These are phyloP conservation scores for Nephila pilipes DNA, from an alignment of 1,140 invertebrate species.

Conservation along the genomic window DNA sequence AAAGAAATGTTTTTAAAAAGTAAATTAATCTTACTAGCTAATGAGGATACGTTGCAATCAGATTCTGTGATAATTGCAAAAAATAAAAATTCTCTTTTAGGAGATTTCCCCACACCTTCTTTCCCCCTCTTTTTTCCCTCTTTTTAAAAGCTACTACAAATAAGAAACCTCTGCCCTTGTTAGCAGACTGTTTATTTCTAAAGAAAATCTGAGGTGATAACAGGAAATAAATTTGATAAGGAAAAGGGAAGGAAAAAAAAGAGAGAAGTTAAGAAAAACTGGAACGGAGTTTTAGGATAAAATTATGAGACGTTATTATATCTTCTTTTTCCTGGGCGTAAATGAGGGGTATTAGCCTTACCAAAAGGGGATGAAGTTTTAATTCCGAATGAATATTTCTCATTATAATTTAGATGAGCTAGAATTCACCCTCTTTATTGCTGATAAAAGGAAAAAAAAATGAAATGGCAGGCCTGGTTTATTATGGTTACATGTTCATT, in stretches of 20 bases:
- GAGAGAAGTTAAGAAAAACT: background rate
- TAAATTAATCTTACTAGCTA: background rate
- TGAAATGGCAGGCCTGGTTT: background rate
- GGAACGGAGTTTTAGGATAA: conserved; percentile 32
- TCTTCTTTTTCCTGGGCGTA: background rate
- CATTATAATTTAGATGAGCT: conserved; percentile 54
- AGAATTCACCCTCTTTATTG: conserved; percentile 27
- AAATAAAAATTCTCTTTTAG: background rate
- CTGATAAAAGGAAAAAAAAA: conserved; percentile 1
- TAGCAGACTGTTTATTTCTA: conserved; percentile 33
- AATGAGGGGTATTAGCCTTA: conserved; percentile 44
- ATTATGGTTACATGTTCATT: conserved; percentile 24
- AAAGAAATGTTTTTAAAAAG: background rate
- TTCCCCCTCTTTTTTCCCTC: background rate
- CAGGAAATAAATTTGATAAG: conserved; percentile 37
- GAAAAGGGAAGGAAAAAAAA: background rate
- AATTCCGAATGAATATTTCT: conserved; percentile 45
- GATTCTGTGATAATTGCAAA: background rate
- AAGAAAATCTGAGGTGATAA: conserved; percentile 34
- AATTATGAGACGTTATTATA: conserved; percentile 43
- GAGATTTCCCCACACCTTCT: background rate
- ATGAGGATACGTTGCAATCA: background rate
- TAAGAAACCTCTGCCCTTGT: conserved; percentile 42
- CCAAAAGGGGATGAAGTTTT: conserved; percentile 37
- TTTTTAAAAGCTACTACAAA: background rate